Base-by-base conservation (phyloP, 2,797 vertebrate genomes). In the Sorex maritimensis region DNA sequence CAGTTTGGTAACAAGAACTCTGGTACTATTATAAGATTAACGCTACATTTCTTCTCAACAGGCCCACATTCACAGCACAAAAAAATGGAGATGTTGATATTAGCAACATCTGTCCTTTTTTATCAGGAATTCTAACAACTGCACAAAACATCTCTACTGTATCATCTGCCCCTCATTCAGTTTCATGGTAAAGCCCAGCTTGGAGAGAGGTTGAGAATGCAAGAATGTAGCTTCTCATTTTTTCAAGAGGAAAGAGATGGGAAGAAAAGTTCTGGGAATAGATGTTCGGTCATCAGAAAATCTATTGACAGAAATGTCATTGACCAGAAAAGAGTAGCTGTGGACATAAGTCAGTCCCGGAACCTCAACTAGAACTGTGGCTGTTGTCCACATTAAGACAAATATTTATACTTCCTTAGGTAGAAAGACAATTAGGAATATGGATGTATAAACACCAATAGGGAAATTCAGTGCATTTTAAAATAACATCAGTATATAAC, bases 101-200 rank as follows among this genome's bases (percentile, higher is more conserved):
- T 44, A 63, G 72, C 63, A 90, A 61, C 14, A 13, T 28, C 58
- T 71, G 49, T 74, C 13, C 65, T 63, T 90, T 81, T 85, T 78
- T 61, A 78, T 88, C 38, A 63, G 67, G 34, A 61, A 92, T 74
- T n/a, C 44, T 82, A 82, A 61, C 77, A 92, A 81, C 44, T 81
- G 38, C 63, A 49, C 10, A 58, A 28, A 88, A 28, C 3, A 24
- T 34, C 49, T 73, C 77, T n/a, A 30, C n/a, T 65, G 9, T 49
- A n/a, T 94, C 19, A 19, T 49, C 65, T 44, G 10, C 38, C 26
- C n/a, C 67, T 61, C 85, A 2, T 26, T 72, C 44, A 68, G 46
- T 24, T 12, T 81, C 68, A 75, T 77, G 41, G 41, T 65, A 90
- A 95, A 86, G 13, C 11, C 77, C 26, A 24, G 15, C 41, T 86